Percentiles rank a stretch among this genome's conserved stretches.
Conservation (phyloP, 2,113 vertebrate genomes). For the Cairina moschata region DNA sequence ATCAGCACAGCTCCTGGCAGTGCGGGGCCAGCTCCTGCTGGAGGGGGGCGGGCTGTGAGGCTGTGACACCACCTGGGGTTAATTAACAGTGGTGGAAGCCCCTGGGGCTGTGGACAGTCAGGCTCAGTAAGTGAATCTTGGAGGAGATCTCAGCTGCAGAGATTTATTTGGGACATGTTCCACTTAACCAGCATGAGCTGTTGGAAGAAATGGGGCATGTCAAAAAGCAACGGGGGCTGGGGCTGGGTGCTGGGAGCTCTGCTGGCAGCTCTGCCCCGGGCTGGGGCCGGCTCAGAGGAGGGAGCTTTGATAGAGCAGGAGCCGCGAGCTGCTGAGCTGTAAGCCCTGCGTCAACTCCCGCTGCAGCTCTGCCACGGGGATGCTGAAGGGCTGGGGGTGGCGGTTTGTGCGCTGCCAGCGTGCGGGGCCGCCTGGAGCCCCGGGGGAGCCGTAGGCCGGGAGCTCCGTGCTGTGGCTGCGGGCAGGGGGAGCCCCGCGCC, state of each 20-base stretch:
- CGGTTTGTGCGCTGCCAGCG: too few species aligned
- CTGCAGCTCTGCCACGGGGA: too few species aligned
- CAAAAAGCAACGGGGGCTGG: too few species aligned
- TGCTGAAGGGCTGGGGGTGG: too few species aligned
- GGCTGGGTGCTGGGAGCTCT: neutral
- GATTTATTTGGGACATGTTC: rapidly evolving
- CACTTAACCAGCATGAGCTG: rapidly evolving
- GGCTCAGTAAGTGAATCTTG: rapidly evolving
- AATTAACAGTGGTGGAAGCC: rapidly evolving
- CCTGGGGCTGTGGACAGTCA: rapidly evolving
- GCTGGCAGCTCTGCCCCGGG: too few species aligned
- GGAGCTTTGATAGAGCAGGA: rapidly evolving
- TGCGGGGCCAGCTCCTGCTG: rapidly evolving
- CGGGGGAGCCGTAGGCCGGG: too few species aligned
- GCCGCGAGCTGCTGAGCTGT: too few species aligned
- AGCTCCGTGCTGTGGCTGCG: too few species aligned
- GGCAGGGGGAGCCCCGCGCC: too few species aligned
- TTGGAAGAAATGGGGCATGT: rapidly evolving
- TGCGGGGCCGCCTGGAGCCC: too few species aligned
- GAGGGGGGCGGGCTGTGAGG: rapidly evolving
- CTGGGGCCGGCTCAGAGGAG: too few species aligned
- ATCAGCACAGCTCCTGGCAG: rapidly evolving
- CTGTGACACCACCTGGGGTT: rapidly evolving
- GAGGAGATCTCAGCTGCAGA: rapidly evolving
- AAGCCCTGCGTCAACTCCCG: too few species aligned